These are phyloP conservation scores for Coptotermes formosanus DNA, from an alignment of 1,140 invertebrate species.

Conservation along the genomic window DNA sequence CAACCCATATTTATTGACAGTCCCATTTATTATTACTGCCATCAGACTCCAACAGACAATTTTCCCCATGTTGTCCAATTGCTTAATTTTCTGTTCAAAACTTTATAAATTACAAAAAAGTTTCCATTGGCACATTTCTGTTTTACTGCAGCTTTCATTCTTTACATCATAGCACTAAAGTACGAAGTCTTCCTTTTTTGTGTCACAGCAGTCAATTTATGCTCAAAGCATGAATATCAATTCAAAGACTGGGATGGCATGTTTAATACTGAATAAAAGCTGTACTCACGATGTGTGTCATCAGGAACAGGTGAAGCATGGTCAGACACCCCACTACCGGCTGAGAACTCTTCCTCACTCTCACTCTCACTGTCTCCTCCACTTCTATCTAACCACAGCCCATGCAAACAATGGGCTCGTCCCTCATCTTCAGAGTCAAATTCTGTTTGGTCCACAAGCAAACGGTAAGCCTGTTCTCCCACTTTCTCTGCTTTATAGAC, in stretches of 20 bases:
- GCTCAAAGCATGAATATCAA: neutral
- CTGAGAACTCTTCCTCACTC: conserved; percentile 25
- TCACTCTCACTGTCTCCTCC: conserved; percentile 20
- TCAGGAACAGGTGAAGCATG: conserved; percentile 61
- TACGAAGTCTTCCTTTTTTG: too few species aligned
- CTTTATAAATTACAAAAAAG: too few species aligned
- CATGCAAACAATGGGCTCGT: conserved; percentile 41
- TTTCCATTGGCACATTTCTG: too few species aligned
- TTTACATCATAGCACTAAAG: too few species aligned
- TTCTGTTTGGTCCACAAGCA: conserved; percentile 45
- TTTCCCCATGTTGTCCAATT: too few species aligned
- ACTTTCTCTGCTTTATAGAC: conserved; percentile 40
- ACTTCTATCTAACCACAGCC: conserved; percentile 8
- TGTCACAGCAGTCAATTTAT: neutral
- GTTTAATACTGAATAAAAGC: neutral
- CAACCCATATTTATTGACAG: too few species aligned
- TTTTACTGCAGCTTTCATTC: too few species aligned
- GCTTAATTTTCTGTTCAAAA: too few species aligned
- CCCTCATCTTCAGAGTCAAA: conserved; percentile 53
- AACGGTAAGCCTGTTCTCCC: conserved; percentile 49
- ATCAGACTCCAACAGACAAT: too few species aligned
- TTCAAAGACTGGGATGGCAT: neutral
- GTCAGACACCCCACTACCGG: conserved; percentile 24
- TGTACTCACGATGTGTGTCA: conserved; percentile 66
- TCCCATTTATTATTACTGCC: too few species aligned